A percentile compares a stretch with the other conserved stretches of the same genome.
Evolutionary conservation across 2,113 vertebrate genomes (phyloP).

Genomic region (Brachionichthys hirsutus): DNA sequence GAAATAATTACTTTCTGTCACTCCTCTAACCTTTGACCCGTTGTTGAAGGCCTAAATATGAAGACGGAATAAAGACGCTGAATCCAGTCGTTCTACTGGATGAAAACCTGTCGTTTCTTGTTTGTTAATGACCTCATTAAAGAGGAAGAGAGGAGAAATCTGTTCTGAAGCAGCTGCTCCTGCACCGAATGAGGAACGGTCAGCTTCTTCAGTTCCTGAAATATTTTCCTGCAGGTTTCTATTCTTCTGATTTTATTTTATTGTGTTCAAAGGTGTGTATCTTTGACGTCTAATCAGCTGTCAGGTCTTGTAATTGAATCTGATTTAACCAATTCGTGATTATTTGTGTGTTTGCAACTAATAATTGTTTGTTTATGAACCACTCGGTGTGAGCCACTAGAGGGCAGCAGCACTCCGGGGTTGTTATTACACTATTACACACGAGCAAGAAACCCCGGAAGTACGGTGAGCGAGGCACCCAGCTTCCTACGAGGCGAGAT

Average conservation of each 20-base stretch:
- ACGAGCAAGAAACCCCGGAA: conserved; percentile 29
- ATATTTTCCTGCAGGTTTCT: not conserved
- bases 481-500: not conserved
- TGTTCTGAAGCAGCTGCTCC: not conserved
- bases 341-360: too few relatives aligned
- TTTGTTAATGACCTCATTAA: conserved; percentile 1
- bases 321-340: too few relatives aligned
- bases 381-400: conserved; percentile 16
- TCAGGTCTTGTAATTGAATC: too few relatives aligned
- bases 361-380: too few relatives aligned
- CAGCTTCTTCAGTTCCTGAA: not conserved
- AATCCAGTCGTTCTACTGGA: conserved; percentile 1
- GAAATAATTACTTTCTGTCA: not conserved
- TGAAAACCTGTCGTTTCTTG: conserved; percentile 1
- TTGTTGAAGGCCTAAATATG: not conserved
- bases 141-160: not conserved
- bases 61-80: conserved; percentile 3
- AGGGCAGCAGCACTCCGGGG: conserved; percentile 34
- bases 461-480: not conserved
- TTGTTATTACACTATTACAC: not conserved
- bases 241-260: not conserved
- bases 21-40: not conserved
- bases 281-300: too few relatives aligned
- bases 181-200: not conserved
- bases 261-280: not conserved